phyloP scores from a whole-genome alignment of 2,797 vertebrate species.

The Arrhamphus sclerolepis region DNA sequence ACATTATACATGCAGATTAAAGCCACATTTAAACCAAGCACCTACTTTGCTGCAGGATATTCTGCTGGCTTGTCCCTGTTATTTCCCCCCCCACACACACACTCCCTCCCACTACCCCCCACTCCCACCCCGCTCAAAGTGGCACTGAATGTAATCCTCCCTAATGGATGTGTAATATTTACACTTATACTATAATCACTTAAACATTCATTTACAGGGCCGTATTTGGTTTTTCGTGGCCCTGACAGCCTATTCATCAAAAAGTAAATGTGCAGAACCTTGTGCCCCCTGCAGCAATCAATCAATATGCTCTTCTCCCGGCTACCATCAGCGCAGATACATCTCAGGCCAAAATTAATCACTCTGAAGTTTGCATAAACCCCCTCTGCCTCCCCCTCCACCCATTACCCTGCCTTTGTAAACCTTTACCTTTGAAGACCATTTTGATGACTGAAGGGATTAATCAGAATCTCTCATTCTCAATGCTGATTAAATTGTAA shows the following conservation, averaged over 20 bases:
- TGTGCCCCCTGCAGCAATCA: constrained; percentile 80
- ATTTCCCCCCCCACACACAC: too few species aligned
- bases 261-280: constrained; percentile 81
- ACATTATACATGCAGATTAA: constrained; percentile 76
- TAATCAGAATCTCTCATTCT: constrained; percentile 67
- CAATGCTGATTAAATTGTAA: constrained; percentile 50
- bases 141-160: constrained; percentile 79
- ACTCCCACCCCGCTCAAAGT: constrained; percentile 53
- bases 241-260: constrained; percentile 87
- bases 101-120: too few species aligned
- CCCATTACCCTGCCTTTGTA: constrained; percentile 67
- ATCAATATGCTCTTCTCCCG: constrained; percentile 78
- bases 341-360: constrained; percentile 81
- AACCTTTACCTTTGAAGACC: constrained; percentile 78
- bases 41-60: constrained; percentile 57
- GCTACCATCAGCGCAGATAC: constrained; percentile 73
- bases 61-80: constrained; percentile 52
- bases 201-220: constrained; percentile 80
- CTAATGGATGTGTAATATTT: constrained; percentile 86
- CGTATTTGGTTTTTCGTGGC: constrained; percentile 80
- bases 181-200: constrained; percentile 82
- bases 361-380: constrained; percentile 83
- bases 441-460: constrained; percentile 70
- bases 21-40: constrained; percentile 53
- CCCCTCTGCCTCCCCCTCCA: constrained; percentile 33